These are phyloP conservation scores for Drosophila nr. medialis DNA, from an alignment of 2,888 invertebrate species.

Conservation along the genomic window DNA sequence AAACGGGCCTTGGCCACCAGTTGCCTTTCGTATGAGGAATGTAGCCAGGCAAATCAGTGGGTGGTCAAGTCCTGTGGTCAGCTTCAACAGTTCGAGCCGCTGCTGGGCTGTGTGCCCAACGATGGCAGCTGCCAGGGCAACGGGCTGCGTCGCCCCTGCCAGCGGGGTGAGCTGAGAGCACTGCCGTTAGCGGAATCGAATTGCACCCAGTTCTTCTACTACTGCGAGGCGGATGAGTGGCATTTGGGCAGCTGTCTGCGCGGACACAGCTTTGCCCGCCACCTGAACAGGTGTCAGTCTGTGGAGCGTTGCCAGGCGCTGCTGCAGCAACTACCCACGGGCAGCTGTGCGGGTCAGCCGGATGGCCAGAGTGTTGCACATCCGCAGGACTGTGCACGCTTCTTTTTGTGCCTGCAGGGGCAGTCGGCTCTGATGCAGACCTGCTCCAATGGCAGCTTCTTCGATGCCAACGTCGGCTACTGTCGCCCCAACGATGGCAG, in stretches of 20 bases:
- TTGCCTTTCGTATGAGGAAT: conserved; percentile 65
- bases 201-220: conserved; percentile 75
- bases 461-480: conserved; percentile 58
- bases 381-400: conserved; percentile 70
- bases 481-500: conserved; percentile 78
- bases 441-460: conserved; percentile 73
- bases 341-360: conserved; percentile 50
- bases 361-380: conserved; percentile 71
- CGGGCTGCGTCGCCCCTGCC: conserved; percentile 73
- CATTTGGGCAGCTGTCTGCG: conserved; percentile 68
- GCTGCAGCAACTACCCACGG: not conserved
- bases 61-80: conserved; percentile 20
- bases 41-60: conserved; percentile 40
- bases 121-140: conserved; percentile 72
- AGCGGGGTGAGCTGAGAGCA: conserved; percentile 48
- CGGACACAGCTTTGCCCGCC: conserved; percentile 63
- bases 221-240: conserved; percentile 75
- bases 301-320: conserved; percentile 50
- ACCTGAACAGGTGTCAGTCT: conserved; percentile 52
- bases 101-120: conserved; percentile 52
- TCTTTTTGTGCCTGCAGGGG: conserved; percentile 71
- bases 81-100: conserved; percentile 55
- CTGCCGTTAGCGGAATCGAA: conserved; percentile 42
- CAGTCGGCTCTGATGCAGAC: conserved; percentile 45
- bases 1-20: conserved; percentile 39